These are phyloP conservation scores for Tipula unca DNA, from an alignment of 2,888 invertebrate genomes.

Conservation along the genomic window DNA sequence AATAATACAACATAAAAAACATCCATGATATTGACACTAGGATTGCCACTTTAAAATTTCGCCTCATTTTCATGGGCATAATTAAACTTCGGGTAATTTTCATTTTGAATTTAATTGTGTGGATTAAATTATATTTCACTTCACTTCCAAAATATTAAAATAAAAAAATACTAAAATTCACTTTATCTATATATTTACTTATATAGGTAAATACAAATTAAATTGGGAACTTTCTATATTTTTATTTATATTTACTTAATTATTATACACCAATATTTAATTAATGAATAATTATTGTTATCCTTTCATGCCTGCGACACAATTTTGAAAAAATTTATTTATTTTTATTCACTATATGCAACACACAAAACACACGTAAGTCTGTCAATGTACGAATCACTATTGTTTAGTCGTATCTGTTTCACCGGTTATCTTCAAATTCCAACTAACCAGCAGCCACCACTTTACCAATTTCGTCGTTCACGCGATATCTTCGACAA, in stretches of 20 bases:
- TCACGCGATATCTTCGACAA: background rate
- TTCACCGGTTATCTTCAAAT: background rate
- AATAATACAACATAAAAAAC: conserved; percentile 42
- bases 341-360: too few species aligned
- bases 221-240: background rate
- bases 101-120: background rate
- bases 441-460: background rate
- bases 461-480: background rate
- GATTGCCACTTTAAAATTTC: conserved; percentile 40
- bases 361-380: background rate
- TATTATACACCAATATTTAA: background rate
- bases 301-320: background rate
- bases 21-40: conserved; percentile 42
- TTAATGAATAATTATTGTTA: background rate
- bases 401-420: background rate
- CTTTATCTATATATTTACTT: background rate
- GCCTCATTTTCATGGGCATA: conserved; percentile 33
- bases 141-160: background rate
- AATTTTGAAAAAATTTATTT: background rate
- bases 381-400: background rate
- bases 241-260: background rate
- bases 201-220: too few species aligned
- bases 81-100: background rate
- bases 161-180: background rate
- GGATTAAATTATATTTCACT: background rate